Evolutionary conservation across 2,797 vertebrate species (phyloP), one percentile per base, ranked within the genome.

Genomic region (Pipistrellus kuhlii): DNA sequence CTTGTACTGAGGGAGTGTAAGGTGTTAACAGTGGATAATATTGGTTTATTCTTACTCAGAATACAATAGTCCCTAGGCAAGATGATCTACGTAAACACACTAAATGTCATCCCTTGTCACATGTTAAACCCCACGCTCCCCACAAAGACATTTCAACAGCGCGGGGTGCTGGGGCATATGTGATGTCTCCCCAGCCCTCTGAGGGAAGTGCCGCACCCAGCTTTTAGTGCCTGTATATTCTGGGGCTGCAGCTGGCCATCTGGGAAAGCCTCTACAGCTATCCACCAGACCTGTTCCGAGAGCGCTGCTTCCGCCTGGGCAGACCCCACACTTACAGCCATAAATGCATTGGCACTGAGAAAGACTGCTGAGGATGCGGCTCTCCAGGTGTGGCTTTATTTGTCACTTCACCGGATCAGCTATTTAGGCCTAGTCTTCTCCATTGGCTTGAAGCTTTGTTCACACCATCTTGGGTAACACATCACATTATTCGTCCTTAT

Each of bases 401-500:
- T 89, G 21, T 71, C 64, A 59, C 95, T 73, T 14, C 72, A 96
- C 92, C 96, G 4, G 75, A 89, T 94, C 96, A 95, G 55, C 94
- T 94, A 80, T 30, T 68, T 66, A 14, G 93, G 89, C 94, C 94
- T 95, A 97, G 96, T 95, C 97, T 96, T 97, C 96, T 97, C 88
- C 95, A 93, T 55, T n/a, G 96, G 96, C 95, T 97, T 95, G 94
- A 94, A 96, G 96, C 27, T 96, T 93, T 86, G 90, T 96, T 97
- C 95, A 55, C 48, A 95, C 92, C 97, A 97, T 93, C 92, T 95
- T 85, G 91, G 94, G 95, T 96, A 96, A 94, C 93, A 97, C 97
- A 95, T 93, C 96, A 95, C 35, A 30, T 95, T 97, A 97, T 98
- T 97, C 97, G 96, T 97, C 95, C 95, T 85, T 97, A 97, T 97